A percentile compares a stretch with the other conserved stretches of the same genome.
phyloP scores from a whole-genome alignment of 2,113 vertebrate species.

The Peromyscus leucopus region DNA sequence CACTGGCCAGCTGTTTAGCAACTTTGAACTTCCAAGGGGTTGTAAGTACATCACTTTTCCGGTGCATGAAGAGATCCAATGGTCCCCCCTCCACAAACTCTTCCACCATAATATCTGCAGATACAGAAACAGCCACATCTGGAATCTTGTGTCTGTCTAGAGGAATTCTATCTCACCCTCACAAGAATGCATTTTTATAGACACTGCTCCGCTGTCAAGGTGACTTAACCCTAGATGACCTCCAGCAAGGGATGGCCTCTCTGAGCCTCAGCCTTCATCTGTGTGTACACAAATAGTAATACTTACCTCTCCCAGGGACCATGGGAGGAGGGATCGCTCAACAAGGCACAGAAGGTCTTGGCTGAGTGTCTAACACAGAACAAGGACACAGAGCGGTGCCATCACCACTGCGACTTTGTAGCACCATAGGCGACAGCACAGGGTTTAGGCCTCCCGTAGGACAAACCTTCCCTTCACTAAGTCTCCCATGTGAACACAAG shows the following conservation, averaged over 20 bases:
- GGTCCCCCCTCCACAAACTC: slow-evolving; percentile 96
- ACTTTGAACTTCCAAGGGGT: slow-evolving; percentile 98
- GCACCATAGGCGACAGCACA: too few species aligned
- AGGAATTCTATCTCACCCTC: not conserved
- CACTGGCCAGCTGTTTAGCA: slow-evolving; percentile 97
- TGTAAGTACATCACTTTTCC: slow-evolving; percentile 90
- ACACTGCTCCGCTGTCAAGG: not conserved
- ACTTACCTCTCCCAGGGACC: not conserved
- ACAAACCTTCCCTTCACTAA: too few species aligned
- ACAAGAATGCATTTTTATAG: not conserved
- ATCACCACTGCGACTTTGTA: not conserved
- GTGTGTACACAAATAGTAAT: not conserved
- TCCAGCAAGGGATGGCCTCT: not conserved
- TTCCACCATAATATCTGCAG: slow-evolving; percentile 97
- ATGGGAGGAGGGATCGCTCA: not conserved
- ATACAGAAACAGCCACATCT: not conserved
- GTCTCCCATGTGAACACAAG: not conserved
- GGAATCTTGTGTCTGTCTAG: not conserved
- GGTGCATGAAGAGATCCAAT: slow-evolving; percentile 96
- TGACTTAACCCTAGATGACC: not conserved
- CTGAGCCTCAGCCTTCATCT: not conserved
- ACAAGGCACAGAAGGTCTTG: not conserved
- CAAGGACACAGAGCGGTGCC: not conserved
- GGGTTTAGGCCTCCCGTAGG: too few species aligned
- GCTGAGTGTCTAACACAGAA: too few species aligned